These are phyloP conservation scores for Medauroidea extradentata DNA, from an alignment of 1,140 invertebrate species.

Conservation along the genomic window DNA sequence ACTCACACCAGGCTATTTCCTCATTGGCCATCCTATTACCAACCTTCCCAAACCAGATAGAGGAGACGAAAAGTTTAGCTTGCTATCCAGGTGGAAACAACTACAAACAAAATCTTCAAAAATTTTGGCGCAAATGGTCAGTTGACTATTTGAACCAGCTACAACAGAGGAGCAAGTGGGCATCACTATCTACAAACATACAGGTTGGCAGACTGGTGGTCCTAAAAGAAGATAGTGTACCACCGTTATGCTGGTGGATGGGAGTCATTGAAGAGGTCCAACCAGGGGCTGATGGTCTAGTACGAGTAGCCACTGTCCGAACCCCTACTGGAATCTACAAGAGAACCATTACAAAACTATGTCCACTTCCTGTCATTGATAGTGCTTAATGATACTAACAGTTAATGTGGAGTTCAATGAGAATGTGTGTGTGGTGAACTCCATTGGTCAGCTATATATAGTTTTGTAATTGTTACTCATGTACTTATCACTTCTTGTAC, in stretches of 20 bases:
- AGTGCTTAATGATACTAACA: too few species aligned
- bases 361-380: slow-evolving; percentile 15
- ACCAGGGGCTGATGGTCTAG: slow-evolving; percentile 35
- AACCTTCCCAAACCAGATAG: slow-evolving; percentile 15
- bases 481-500: too few species aligned
- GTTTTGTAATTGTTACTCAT: too few species aligned
- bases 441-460: too few species aligned
- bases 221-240: slow-evolving; percentile 32
- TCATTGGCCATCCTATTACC: slow-evolving; percentile 27
- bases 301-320: slow-evolving; percentile 36
- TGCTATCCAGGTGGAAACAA: too few species aligned
- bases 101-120: too few species aligned
- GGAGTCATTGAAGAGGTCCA: slow-evolving; percentile 34
- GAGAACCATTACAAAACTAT: slow-evolving; percentile 20
- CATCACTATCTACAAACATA: neutral
- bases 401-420: too few species aligned
- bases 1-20: slow-evolving; percentile 13
- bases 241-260: slow-evolving; percentile 37
- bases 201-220: slow-evolving; percentile 29
- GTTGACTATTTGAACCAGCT: neutral
- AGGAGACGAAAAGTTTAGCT: too few species aligned
- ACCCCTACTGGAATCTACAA: slow-evolving; percentile 20
- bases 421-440: too few species aligned
- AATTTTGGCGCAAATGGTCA: too few species aligned
- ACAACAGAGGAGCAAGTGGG: slow-evolving; percentile 33